phyloP scores from a whole-genome alignment of 2,113 vertebrate genomes.

The Urocynchramus pylzowi region DNA sequence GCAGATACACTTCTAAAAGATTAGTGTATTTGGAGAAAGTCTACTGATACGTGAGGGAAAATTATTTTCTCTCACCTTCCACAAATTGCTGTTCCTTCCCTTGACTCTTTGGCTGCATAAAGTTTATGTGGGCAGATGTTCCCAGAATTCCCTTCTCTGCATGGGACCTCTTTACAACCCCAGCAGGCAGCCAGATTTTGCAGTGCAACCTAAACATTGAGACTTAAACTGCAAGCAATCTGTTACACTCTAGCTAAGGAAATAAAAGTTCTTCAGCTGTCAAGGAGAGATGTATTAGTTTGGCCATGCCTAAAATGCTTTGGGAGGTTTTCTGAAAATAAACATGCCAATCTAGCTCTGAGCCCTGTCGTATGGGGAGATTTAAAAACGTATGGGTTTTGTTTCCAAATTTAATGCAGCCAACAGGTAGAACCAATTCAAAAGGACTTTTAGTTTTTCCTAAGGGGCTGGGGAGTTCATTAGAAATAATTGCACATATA shows the following conservation, averaged over 20 bases:
- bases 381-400: constrained; percentile 12
- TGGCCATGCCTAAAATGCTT: constrained; percentile 37
- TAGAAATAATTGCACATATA: constrained; percentile 38
- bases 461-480: background rate
- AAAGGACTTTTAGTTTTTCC: background rate
- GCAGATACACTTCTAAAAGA: background rate
- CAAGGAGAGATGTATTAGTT: constrained; percentile 52
- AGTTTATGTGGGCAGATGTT: constrained; percentile 46
- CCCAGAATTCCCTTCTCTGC: constrained; percentile 44
- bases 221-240: constrained; percentile 46
- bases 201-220: constrained; percentile 11
- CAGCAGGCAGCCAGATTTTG: constrained; percentile 56
- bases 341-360: constrained; percentile 5
- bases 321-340: constrained; percentile 55
- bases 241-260: constrained; percentile 40
- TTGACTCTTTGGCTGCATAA: constrained; percentile 3
- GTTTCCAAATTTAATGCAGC: constrained; percentile 21
- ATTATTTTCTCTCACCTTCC: constrained; percentile 8
- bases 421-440: constrained; percentile 34
- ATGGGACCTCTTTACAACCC: constrained; percentile 53
- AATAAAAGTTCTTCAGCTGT: constrained; percentile 53
- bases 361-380: background rate
- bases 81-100: background rate
- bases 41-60: background rate
- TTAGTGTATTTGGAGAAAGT: background rate